A percentile compares a stretch with the other conserved stretches of the same genome.
Conservation (phyloP, 2,113 vertebrate genomes). For the Thryonomys swinderianus region DNA sequence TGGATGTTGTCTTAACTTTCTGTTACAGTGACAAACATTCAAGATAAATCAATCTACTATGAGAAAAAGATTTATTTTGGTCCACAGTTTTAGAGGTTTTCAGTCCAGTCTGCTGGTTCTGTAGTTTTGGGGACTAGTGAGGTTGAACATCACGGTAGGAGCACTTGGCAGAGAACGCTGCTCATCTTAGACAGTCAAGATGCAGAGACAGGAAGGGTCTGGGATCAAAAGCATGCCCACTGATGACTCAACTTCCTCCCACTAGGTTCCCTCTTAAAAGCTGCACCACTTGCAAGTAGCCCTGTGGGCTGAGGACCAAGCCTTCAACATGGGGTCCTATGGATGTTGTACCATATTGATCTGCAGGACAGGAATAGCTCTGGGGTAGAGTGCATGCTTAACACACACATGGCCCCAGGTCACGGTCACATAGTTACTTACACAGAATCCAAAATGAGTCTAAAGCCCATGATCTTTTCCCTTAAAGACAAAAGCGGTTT, state of each 20-base stretch:
- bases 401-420: neutral
- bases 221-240: neutral
- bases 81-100: neutral
- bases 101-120: neutral
- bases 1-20: neutral
- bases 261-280: neutral
- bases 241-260: neutral
- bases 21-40: neutral
- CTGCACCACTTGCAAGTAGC: neutral
- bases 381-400: neutral
- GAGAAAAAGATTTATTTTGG: neutral
- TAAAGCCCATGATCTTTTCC: neutral
- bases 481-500: neutral
- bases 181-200: neutral
- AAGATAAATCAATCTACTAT: neutral
- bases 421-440: neutral
- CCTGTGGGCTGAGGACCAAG: neutral
- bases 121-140: neutral
- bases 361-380: neutral
- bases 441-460: conserved; percentile 10
- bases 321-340: neutral
- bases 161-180: neutral
- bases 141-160: neutral
- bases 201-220: neutral
- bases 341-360: neutral